These are phyloP conservation scores for Aethes cnicana DNA, from an alignment of 2,888 invertebrate genomes.

Conservation along the genomic window DNA sequence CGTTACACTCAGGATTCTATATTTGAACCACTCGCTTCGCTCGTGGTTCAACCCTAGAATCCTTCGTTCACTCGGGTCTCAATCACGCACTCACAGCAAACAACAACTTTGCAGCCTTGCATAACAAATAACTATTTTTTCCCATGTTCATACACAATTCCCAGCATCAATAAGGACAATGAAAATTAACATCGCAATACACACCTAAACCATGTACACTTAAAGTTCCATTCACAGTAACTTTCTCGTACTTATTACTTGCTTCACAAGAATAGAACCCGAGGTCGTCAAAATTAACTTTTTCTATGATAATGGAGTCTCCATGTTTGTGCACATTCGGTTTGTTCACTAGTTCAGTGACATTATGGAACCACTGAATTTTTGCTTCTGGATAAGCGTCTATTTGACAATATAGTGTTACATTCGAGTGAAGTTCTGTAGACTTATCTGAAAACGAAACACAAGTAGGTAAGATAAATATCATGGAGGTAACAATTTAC, in stretches of 20 bases:
- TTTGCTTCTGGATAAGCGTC: constrained; percentile 50
- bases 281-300: constrained; percentile 55
- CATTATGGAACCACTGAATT: constrained; percentile 61
- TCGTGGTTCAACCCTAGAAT: no score
- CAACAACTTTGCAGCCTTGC: no score
- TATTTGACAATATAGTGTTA: constrained; percentile 50
- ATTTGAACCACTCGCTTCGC: no score
- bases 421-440: constrained; percentile 54
- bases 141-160: no score
- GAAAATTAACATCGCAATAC: constrained; percentile 27
- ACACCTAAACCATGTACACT: constrained; percentile 61
- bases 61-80: no score
- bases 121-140: no score
- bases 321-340: constrained; percentile 44
- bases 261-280: constrained; percentile 80
- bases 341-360: constrained; percentile 42
- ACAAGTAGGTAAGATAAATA: no score
- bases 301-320: constrained; percentile 50
- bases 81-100: no score
- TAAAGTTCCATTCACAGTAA: constrained; percentile 51
- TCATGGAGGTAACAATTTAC: no score
- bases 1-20: no score
- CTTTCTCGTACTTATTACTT: constrained; percentile 67
- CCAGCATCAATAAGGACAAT: no score
- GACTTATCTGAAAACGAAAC: constrained; percentile 53